Evolutionary conservation across 2,888 invertebrate genomes (phyloP).

Genomic region (Amphipoea lucens): DNA sequence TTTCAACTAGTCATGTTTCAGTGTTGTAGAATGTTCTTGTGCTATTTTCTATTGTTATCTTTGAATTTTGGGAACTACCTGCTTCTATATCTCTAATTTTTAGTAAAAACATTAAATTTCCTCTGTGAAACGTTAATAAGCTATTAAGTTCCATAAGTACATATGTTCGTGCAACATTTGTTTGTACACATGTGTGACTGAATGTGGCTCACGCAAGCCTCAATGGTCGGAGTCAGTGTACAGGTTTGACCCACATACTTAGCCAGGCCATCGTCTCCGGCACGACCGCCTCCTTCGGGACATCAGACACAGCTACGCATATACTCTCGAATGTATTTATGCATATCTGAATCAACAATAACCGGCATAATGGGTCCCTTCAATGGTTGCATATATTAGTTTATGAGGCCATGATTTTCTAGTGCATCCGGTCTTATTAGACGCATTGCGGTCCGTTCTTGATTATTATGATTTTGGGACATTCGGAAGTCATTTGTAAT

Average conservation of each 20-base stretch:
- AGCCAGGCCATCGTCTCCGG: constrained; percentile 42
- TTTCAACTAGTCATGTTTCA: constrained; percentile 11
- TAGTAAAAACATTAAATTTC: constrained; percentile 2
- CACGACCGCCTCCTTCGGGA: constrained; percentile 50
- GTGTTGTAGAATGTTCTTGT: constrained; percentile 18
- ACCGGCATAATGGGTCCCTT: constrained; percentile 55
- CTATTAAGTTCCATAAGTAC: constrained; percentile 39
- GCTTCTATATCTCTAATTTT: constrained; percentile 5
- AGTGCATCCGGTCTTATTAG: constrained; percentile 59
- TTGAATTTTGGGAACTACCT: not conserved
- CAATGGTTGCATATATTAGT: constrained; percentile 52
- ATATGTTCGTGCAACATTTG: constrained; percentile 41
- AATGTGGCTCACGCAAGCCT: constrained; percentile 54
- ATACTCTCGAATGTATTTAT: constrained; percentile 52
- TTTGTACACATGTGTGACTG: constrained; percentile 57
- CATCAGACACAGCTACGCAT: constrained; percentile 35
- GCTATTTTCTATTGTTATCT: constrained; percentile 13
- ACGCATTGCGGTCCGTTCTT: constrained; percentile 29
- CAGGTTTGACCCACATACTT: constrained; percentile 64
- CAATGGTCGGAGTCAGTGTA: constrained; percentile 49
- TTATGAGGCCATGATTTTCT: constrained; percentile 60
- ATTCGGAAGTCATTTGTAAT: constrained; percentile 48
- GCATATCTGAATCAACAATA: constrained; percentile 60
- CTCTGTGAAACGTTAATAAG: constrained; percentile 2
- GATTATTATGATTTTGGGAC: constrained; percentile 44